phyloP scores from a whole-genome alignment of 2,113 vertebrate species.

The Romanogobio albipinnatus region DNA sequence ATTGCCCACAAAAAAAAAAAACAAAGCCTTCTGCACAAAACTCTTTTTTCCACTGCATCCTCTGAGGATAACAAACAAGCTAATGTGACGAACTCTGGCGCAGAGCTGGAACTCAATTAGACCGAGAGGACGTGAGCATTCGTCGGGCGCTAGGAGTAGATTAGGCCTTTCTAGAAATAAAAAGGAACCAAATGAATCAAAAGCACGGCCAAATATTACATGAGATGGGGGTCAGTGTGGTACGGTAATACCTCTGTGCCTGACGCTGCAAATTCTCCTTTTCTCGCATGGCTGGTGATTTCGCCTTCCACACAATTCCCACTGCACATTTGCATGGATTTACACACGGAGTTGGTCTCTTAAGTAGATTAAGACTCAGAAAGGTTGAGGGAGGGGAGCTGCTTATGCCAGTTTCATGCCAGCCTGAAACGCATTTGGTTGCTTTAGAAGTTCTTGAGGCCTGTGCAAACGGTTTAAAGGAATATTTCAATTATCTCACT shows the following conservation, averaged over 20 bases:
- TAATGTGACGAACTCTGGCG: constrained; percentile 52
- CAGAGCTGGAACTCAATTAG: constrained; percentile 56
- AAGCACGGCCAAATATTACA: constrained; percentile 36
- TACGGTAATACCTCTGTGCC: constrained; percentile 28
- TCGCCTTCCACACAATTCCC: neutral
- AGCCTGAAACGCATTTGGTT: neutral
- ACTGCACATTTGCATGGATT: constrained; percentile 31
- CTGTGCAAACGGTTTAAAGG: neutral
- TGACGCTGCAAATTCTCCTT: neutral
- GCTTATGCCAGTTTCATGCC: constrained; percentile 4
- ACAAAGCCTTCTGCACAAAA: constrained; percentile 44
- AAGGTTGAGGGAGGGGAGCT: neutral
- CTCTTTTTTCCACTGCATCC: neutral
- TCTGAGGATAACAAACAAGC: constrained; percentile 51
- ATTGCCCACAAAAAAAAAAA: constrained; percentile 31
- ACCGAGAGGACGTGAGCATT: constrained; percentile 45
- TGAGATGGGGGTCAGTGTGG: neutral
- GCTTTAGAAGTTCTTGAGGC: neutral
- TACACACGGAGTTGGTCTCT: neutral
- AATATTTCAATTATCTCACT: neutral
- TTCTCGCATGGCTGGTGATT: constrained; percentile 4
- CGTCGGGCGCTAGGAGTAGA: constrained; percentile 47
- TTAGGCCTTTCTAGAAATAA: constrained; percentile 43
- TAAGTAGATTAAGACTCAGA: constrained; percentile 14
- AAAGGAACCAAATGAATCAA: constrained; percentile 33